A percentile compares a stretch with the other conserved stretches of the same genome.
phyloP scores from a whole-genome alignment of 2,797 vertebrate species.

The Mergus octosetaceus region DNA sequence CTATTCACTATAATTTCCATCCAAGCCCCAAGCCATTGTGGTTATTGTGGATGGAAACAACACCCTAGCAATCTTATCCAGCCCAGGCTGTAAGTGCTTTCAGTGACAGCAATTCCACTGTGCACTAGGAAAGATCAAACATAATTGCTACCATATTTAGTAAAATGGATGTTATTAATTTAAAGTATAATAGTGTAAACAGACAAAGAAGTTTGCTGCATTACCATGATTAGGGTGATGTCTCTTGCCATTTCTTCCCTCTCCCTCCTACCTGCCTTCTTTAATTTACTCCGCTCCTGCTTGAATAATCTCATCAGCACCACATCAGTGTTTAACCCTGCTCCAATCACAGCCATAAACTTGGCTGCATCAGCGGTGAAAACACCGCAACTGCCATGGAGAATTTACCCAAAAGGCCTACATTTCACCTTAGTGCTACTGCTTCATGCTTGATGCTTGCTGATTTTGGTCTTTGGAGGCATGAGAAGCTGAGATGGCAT shows the following conservation, averaged over 20 bases:
- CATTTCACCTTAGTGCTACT: neutral
- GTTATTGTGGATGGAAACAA: slow-evolving; percentile 29
- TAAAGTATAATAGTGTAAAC: slow-evolving; percentile 53
- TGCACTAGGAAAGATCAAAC: neutral
- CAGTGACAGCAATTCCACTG: slow-evolving; percentile 46
- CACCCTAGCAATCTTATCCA: neutral
- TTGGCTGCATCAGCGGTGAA: neutral
- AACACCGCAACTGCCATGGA: neutral
- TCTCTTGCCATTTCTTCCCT: neutral
- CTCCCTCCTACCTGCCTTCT: slow-evolving; percentile 7
- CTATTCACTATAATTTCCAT: slow-evolving; percentile 40
- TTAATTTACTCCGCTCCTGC: neutral
- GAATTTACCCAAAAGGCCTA: neutral
- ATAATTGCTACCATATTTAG: slow-evolving; percentile 35
- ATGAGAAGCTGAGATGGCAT: fast-evolving
- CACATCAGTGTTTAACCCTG: neutral
- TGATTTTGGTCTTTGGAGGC: neutral
- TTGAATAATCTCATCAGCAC: neutral
- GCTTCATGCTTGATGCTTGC: fast-evolving
- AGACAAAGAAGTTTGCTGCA: slow-evolving; percentile 26
- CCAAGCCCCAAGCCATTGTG: slow-evolving; percentile 27
- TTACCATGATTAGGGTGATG: slow-evolving; percentile 35
- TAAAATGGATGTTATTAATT: slow-evolving; percentile 49
- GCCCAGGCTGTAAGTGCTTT: slow-evolving; percentile 24
- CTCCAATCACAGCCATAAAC: neutral